phyloP scores from a whole-genome alignment of 1,140 invertebrate species.

The Drosophila dunni region DNA sequence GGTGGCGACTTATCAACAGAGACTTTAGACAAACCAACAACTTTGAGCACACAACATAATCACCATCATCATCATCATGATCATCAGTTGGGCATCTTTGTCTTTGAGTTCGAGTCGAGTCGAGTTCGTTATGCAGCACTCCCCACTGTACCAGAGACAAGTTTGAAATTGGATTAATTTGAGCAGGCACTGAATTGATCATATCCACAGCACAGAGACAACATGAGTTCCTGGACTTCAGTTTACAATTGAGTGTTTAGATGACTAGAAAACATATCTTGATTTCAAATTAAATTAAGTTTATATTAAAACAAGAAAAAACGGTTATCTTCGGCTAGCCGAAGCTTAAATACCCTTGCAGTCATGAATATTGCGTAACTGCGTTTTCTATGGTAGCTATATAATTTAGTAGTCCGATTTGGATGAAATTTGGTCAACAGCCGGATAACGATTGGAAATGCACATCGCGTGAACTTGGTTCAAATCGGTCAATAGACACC shows the following conservation, averaged over 20 bases:
- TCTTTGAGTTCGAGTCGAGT: not conserved
- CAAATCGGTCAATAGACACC: too few relatives aligned
- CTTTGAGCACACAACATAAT: not conserved
- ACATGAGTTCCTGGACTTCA: not conserved
- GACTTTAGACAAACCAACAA: conserved; percentile 14
- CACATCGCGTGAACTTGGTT: too few relatives aligned
- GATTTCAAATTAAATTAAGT: not conserved
- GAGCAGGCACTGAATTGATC: not conserved
- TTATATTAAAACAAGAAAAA: too few relatives aligned
- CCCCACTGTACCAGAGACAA: not conserved
- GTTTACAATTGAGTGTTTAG: not conserved
- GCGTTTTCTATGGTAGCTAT: too few relatives aligned
- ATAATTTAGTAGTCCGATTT: too few relatives aligned
- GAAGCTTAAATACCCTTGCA: too few relatives aligned
- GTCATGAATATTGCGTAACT: too few relatives aligned
- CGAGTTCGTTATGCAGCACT: not conserved
- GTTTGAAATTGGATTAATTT: not conserved
- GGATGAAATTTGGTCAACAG: too few relatives aligned
- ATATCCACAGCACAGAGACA: not conserved
- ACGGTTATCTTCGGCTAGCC: too few relatives aligned
- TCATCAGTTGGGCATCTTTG: conserved; percentile 26
- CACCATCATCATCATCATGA: too few relatives aligned
- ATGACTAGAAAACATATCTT: not conserved
- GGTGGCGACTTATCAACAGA: conserved; percentile 45
- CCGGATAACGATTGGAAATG: too few relatives aligned